These are phyloP conservation scores for Ichneumon xanthorius DNA, from an alignment of 2,888 invertebrate genomes.

Conservation along the genomic window DNA sequence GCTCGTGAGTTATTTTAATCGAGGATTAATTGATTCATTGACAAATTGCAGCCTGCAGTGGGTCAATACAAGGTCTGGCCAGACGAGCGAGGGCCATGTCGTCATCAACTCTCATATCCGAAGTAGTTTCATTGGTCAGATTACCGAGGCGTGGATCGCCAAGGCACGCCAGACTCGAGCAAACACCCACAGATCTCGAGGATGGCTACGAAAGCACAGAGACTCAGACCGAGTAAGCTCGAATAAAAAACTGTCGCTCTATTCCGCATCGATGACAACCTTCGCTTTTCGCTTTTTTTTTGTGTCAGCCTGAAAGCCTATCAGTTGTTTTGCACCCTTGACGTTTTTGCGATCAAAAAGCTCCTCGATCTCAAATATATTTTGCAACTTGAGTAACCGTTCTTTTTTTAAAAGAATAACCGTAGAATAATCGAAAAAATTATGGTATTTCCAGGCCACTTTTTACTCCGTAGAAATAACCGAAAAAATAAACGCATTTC, in stretches of 20 bases:
- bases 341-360: not conserved
- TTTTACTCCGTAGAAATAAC: too few relatives aligned
- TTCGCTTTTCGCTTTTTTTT: not conserved
- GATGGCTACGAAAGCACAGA: slow-evolving; percentile 81
- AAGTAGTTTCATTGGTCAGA: slow-evolving; percentile 90
- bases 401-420: too few relatives aligned
- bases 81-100: slow-evolving; percentile 89
- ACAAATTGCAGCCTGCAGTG: slow-evolving; percentile 76
- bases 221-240: slow-evolving; percentile 80
- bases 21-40: not conserved
- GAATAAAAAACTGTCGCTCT: slow-evolving; percentile 7
- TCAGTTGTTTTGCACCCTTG: slow-evolving; percentile 4
- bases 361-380: not conserved
- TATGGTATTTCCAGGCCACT: too few relatives aligned
- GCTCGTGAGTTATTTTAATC: slow-evolving; percentile 9
- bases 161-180: slow-evolving; percentile 78
- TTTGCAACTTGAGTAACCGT: not conserved
- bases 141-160: slow-evolving; percentile 82
- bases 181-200: slow-evolving; percentile 78
- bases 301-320: not conserved
- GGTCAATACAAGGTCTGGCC: slow-evolving; percentile 78
- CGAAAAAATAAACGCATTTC: too few relatives aligned
- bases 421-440: too few relatives aligned
- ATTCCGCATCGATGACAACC: not conserved
- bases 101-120: slow-evolving; percentile 91